Conservation (phyloP, 2,888 invertebrate species). For the Aporophyla nigra region DNA sequence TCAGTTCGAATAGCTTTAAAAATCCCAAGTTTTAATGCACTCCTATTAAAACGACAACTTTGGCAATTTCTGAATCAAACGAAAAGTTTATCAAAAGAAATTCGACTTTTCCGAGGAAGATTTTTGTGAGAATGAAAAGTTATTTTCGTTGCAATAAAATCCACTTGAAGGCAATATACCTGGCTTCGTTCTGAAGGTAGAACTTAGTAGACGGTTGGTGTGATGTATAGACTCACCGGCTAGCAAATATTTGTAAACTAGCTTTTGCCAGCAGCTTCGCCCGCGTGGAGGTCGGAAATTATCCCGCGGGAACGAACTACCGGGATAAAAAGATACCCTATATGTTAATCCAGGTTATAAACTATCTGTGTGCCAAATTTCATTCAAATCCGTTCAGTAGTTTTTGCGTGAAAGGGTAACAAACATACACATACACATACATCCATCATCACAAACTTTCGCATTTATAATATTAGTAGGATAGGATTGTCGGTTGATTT, state of each 20-base stretch:
- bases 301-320: no score
- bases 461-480: no score
- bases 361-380: no score
- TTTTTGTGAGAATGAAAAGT: constrained; percentile 37
- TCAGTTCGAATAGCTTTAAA: constrained; percentile 25
- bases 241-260: not conserved
- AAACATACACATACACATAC: no score
- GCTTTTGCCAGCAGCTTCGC: no score
- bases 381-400: no score
- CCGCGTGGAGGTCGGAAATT: no score
- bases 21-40: constrained; percentile 42
- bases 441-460: no score
- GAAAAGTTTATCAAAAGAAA: constrained; percentile 52
- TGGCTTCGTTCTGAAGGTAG: constrained; percentile 6
- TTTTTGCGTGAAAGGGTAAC: no score
- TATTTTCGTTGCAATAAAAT: constrained; percentile 51
- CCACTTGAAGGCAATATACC: constrained; percentile 32
- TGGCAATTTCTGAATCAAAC: constrained; percentile 29
- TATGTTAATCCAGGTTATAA: no score
- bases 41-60: constrained; percentile 49
- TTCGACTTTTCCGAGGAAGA: constrained; percentile 17
- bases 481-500: not conserved
- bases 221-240: not conserved
- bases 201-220: constrained; percentile 14
- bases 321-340: no score